Percentiles rank a stretch among this genome's conserved stretches.
Conservation (phyloP, 2,888 invertebrate genomes). For the Aphodius granarius region DNA sequence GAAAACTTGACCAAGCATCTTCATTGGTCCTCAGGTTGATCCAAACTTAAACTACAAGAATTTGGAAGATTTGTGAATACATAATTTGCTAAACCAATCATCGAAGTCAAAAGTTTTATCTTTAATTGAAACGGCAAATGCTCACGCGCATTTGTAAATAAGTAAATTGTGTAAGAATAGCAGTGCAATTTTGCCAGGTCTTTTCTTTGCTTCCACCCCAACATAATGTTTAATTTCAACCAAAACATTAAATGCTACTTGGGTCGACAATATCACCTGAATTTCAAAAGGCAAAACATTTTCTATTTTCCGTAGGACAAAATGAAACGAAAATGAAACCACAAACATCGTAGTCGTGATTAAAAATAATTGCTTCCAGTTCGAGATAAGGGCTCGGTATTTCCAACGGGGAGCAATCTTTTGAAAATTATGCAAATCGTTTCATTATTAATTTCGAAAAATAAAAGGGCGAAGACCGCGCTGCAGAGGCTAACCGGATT, state of each 20-base stretch:
- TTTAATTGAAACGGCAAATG: too few relatives aligned
- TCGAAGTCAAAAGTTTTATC: too few relatives aligned
- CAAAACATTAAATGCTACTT: not conserved
- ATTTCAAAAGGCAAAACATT: not conserved
- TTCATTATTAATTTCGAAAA: conserved; percentile 10
- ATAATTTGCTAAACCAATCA: too few relatives aligned
- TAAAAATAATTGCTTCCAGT: conserved; percentile 6
- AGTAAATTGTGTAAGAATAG: too few relatives aligned
- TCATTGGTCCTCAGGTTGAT: too few relatives aligned
- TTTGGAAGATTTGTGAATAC: too few relatives aligned
- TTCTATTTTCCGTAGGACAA: not conserved
- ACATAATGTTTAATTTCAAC: not conserved
- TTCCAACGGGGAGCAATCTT: not conserved
- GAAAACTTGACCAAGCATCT: too few relatives aligned
- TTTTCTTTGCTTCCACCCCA: too few relatives aligned
- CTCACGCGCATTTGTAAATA: too few relatives aligned
- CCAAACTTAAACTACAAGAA: too few relatives aligned
- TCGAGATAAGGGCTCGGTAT: not conserved
- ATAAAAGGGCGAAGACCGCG: not conserved
- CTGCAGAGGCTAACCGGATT: not conserved
- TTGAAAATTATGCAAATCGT: conserved; percentile 13
- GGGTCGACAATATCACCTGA: not conserved
- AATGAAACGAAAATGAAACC: not conserved
- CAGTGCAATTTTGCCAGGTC: too few relatives aligned
- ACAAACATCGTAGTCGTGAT: conserved; percentile 1